These are phyloP conservation scores for Eristalis pertinax DNA, from an alignment of 2,888 invertebrate species.

Conservation along the genomic window DNA sequence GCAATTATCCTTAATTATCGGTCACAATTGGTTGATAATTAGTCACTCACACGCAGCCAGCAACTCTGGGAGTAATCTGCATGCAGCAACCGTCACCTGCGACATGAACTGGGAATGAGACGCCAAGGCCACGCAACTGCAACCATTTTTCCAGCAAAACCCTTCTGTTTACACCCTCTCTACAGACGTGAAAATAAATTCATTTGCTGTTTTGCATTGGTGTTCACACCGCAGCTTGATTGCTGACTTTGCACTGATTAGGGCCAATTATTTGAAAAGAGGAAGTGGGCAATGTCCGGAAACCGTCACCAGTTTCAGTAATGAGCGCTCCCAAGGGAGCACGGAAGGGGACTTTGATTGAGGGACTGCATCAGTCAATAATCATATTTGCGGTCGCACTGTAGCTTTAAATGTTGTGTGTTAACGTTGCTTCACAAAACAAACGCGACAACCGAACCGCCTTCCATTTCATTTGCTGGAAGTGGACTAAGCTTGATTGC, in stretches of 20 bases:
- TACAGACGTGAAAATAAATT: conserved; percentile 30
- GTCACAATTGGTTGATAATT: conserved; percentile 68
- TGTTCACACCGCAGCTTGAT: conserved; percentile 22
- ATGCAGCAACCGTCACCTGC: conserved; percentile 11
- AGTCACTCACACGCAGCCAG: conserved; percentile 53
- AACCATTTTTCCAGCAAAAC: neutral
- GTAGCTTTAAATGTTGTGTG: no score
- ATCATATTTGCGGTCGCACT: no score
- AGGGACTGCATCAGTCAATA: no score
- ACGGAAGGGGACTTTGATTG: neutral
- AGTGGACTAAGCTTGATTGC: no score
- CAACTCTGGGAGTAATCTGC: neutral
- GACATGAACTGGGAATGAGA: neutral
- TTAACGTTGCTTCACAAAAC: no score
- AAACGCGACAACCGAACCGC: no score
- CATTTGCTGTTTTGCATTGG: conserved; percentile 19
- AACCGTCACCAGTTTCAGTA: conserved; percentile 15
- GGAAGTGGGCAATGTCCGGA: neutral
- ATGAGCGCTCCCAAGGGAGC: conserved; percentile 12
- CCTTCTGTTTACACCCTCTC: neutral
- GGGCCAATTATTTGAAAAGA: conserved; percentile 35
- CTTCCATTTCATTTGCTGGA: no score
- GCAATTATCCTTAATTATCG: conserved; percentile 67
- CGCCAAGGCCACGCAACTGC: neutral
- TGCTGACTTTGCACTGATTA: conserved; percentile 58